phyloP scores from a whole-genome alignment of 1,140 invertebrate species.

The Drosophila fuyamai region DNA sequence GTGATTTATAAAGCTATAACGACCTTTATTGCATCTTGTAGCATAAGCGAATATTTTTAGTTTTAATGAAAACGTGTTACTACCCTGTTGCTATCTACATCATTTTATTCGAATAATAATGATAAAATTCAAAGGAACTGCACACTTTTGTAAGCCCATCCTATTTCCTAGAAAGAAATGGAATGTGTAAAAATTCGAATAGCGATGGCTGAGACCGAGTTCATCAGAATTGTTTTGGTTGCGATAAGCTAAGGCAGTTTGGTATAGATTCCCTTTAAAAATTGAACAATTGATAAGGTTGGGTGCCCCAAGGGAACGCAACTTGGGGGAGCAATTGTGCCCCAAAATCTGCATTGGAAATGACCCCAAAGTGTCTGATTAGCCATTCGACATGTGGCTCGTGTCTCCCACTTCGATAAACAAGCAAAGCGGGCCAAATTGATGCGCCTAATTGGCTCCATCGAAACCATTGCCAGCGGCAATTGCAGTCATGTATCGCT shows the following conservation, averaged over 20 bases:
- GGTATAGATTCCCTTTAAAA: slow-evolving; percentile 22
- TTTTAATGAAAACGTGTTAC: too few species aligned
- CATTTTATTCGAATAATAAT: too few species aligned
- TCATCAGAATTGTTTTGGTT: slow-evolving; percentile 8
- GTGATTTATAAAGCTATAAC: too few species aligned
- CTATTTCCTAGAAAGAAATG: background rate
- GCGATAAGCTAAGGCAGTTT: slow-evolving; percentile 7
- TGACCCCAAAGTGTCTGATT: slow-evolving; percentile 68
- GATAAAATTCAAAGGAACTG: too few species aligned
- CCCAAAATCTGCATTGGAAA: slow-evolving; percentile 45
- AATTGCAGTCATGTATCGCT: slow-evolving; percentile 14
- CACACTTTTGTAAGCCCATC: background rate
- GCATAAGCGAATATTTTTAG: too few species aligned
- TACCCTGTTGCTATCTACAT: too few species aligned
- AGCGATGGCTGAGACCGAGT: slow-evolving; percentile 1
- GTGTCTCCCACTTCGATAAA: slow-evolving; percentile 58
- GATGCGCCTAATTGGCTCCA: slow-evolving; percentile 75
- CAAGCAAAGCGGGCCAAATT: slow-evolving; percentile 55
- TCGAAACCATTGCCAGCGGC: slow-evolving; percentile 47
- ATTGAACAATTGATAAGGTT: background rate
- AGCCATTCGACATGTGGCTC: slow-evolving; percentile 71
- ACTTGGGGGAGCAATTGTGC: background rate
- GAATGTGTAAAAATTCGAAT: background rate
- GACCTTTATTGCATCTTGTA: too few species aligned
- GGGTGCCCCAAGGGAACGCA: background rate